Percentiles rank a stretch among this genome's conserved stretches.
Evolutionary conservation across 2,113 vertebrate genomes (phyloP).

Genomic region (Istiophorus platypterus): DNA sequence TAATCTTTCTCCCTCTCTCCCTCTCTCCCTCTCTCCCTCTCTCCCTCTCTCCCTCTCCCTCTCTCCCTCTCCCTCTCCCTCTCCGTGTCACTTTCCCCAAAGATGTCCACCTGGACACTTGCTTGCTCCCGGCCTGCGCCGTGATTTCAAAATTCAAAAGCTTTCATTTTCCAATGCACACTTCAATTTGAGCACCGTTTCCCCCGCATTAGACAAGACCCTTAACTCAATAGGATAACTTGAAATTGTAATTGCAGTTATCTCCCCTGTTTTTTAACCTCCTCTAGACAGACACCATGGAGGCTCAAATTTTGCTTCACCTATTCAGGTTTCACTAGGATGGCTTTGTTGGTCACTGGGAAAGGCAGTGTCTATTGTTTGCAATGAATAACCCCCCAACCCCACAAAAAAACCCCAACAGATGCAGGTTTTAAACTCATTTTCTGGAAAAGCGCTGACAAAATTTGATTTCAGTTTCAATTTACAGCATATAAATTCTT

Average conservation of each 20-base stretch:
- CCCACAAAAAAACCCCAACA: too few relatives aligned
- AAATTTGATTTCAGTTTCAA: background rate
- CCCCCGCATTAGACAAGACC: slow-evolving; percentile 56
- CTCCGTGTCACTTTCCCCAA: slow-evolving; percentile 17
- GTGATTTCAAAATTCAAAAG: slow-evolving; percentile 65
- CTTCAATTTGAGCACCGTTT: slow-evolving; percentile 68
- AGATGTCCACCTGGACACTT: slow-evolving; percentile 74
- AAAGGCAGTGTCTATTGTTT: background rate
- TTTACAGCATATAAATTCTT: background rate
- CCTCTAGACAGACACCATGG: background rate
- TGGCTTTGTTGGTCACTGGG: background rate
- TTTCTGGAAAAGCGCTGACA: background rate
- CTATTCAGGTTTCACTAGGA: slow-evolving; percentile 4
- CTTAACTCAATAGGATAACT: slow-evolving; percentile 62
- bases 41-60: background rate
- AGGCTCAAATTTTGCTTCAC: background rate
- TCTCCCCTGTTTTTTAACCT: slow-evolving; percentile 27
- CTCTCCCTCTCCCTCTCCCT: slow-evolving; percentile 33
- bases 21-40: slow-evolving; percentile 33
- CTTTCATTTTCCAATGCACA: slow-evolving; percentile 67
- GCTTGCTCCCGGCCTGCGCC: slow-evolving; percentile 59
- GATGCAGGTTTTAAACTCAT: background rate
- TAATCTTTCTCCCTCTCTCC: slow-evolving; percentile 74
- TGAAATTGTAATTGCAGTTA: slow-evolving; percentile 62
- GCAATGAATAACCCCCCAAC: background rate